phyloP scores from a whole-genome alignment of 2,888 invertebrate species.

The Andrena flavipes region DNA sequence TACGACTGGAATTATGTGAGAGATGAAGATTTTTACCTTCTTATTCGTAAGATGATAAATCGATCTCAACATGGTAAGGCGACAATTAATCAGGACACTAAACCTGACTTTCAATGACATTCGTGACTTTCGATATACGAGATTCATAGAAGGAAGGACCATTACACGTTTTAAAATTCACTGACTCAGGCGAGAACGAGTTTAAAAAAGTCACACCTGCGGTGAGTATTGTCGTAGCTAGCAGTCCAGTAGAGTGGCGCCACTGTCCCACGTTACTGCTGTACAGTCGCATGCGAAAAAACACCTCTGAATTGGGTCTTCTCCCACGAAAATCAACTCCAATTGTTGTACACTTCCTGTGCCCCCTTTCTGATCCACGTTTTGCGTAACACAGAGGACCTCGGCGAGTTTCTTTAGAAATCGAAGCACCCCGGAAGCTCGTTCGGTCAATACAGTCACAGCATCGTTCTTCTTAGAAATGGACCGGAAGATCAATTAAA shows the following conservation, averaged over 20 bases:
- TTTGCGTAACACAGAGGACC: background rate
- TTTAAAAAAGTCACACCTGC: conserved; percentile 78
- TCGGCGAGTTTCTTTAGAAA: background rate
- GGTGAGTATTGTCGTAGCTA: conserved; percentile 81
- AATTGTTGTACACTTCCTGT: conserved; percentile 51
- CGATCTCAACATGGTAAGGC: background rate
- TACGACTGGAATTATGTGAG: background rate
- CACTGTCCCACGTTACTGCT: conserved; percentile 81
- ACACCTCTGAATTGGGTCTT: conserved; percentile 46
- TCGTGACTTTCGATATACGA: background rate
- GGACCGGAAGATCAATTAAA: conserved; percentile 28
- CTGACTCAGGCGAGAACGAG: conserved; percentile 3
- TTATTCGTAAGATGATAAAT: background rate
- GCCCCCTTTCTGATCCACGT: conserved; percentile 46
- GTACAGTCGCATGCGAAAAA: conserved; percentile 74
- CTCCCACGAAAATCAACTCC: conserved; percentile 50
- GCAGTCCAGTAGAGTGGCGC: conserved; percentile 83
- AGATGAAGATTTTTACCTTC: background rate
- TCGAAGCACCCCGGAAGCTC: background rate
- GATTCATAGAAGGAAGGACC: background rate
- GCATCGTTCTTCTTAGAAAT: conserved; percentile 35
- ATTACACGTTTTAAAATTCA: background rate
- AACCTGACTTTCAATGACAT: background rate
- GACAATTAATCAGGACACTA: background rate
- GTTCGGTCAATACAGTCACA: conserved; percentile 38